Base-by-base conservation (phyloP, 2,888 invertebrate species). In the Camponotus fellah region DNA sequence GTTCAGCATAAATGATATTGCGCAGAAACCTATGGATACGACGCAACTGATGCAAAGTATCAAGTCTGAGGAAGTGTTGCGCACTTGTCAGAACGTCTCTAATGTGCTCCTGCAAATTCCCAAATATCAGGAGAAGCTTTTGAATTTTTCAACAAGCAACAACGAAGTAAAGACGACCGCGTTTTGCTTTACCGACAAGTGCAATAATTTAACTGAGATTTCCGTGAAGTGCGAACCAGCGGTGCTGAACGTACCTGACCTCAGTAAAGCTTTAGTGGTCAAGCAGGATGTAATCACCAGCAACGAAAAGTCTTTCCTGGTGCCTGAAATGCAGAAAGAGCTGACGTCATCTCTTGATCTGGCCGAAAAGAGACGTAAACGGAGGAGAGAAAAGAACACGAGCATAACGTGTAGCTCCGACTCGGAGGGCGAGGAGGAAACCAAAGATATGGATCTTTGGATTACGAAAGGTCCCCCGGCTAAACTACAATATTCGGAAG, bases 391-490 rank as follows among this genome's bases (percentile, higher is more conserved):
- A 81, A 91, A 86, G 46, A 92, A 89, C 53, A 65, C 88, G 0
- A 85, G 90, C 10, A 64, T 84, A 9, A 26, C 95, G 76, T 96
- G 95, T 5, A 96, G 95, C 90, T 96, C 96, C 60, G 96, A 95
- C 82, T 95, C 95, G 17, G 95, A 95, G 53, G 94, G 91, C 46
- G 95, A 95, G 1, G 96, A 95, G 56, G 95, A 96, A 2, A 95
- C 95, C 80, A 95, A 96, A 64, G 95, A 95, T 80, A 94, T 95
- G 86, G 96, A 96, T 85, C 91, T 95, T n/a, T 95, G 95, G 94
- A 96, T 97, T 37, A 96, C 96, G 66, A 95, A 96, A 87, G 96
- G 95, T 82, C 95, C 95, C 83, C 96, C 96, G 9, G 94, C 95
- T n/a, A 95, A 95, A 87, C 93, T 95, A 26, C 95, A 96, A 87